A percentile compares a stretch with the other conserved stretches of the same genome.
phyloP scores from a whole-genome alignment of 2,113 vertebrate genomes.

The Xenopus borealis region DNA sequence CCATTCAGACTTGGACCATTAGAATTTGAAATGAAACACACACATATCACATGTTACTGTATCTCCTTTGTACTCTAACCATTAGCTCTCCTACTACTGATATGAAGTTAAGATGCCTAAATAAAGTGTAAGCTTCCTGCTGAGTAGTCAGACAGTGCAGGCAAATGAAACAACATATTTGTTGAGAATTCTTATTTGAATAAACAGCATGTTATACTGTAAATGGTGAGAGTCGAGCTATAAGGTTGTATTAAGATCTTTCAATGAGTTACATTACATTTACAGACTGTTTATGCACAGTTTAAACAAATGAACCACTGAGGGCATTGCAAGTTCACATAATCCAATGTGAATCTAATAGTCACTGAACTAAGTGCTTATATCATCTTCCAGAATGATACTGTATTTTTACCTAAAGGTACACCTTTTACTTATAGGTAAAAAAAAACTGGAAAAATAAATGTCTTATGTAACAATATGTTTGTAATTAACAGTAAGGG shows the following conservation, averaged over 20 bases:
- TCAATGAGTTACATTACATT: constrained; percentile 31
- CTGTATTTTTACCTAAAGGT: too few species aligned
- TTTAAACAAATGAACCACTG: constrained; percentile 10
- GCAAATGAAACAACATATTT: constrained; percentile 63
- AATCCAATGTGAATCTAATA: background rate
- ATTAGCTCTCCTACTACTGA: constrained; percentile 57
- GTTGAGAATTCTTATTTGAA: constrained; percentile 62
- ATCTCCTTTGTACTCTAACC: constrained; percentile 62
- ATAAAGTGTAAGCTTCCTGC: constrained; percentile 59
- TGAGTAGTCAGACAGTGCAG: constrained; percentile 55
- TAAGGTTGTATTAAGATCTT: constrained; percentile 36
- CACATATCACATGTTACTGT: constrained; percentile 70
- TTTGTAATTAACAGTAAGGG: too few species aligned
- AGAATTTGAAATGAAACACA: constrained; percentile 62
- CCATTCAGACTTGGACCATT: constrained; percentile 49
- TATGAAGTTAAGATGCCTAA: constrained; percentile 62
- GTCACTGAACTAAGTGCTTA: background rate
- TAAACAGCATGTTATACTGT: constrained; percentile 62
- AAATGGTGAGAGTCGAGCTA: constrained; percentile 46
- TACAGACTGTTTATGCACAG: constrained; percentile 6
- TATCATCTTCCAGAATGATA: too few species aligned
- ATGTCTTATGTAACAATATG: too few species aligned
- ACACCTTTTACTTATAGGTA: too few species aligned
- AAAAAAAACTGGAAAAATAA: too few species aligned
- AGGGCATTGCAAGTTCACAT: constrained; percentile 1